A percentile compares a stretch with the other conserved stretches of the same genome.
phyloP scores from a whole-genome alignment of 2,888 invertebrate genomes.

The Anoplius nigerrimus region DNA sequence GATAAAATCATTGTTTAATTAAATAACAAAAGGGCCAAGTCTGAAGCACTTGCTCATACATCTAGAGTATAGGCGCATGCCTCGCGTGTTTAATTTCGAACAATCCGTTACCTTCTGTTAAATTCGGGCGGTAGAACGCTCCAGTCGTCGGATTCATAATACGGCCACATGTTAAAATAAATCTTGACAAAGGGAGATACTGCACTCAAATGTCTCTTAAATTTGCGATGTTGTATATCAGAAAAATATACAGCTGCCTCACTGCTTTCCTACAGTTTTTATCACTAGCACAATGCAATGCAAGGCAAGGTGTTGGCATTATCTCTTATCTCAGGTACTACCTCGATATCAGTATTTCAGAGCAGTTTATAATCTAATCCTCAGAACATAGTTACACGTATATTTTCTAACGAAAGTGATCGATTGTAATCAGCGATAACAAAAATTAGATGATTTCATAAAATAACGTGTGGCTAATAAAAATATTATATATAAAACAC shows the following conservation, averaged over 20 bases:
- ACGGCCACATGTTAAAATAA: conserved; percentile 76
- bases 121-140: conserved; percentile 90
- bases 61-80: too few relatives aligned
- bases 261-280: conserved; percentile 53
- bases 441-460: too few relatives aligned
- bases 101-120: conserved; percentile 83
- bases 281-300: conserved; percentile 58
- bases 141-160: conserved; percentile 87
- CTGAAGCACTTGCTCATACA: too few relatives aligned
- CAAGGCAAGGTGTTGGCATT: conserved; percentile 61
- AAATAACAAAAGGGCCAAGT: too few relatives aligned
- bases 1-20: too few relatives aligned
- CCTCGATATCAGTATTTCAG: conserved; percentile 59
- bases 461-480: too few relatives aligned
- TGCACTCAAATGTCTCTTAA: conserved; percentile 30
- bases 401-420: too few relatives aligned
- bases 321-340: conserved; percentile 70
- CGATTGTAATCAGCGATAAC: too few relatives aligned
- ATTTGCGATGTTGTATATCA: conserved; percentile 51
- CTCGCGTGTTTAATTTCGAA: too few relatives aligned
- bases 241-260: conserved; percentile 24
- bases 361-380: conserved; percentile 23
- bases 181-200: conserved; percentile 31
- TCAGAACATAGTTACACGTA: too few relatives aligned
- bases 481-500: too few relatives aligned